A percentile compares a stretch with the other conserved stretches of the same genome.
Conservation (phyloP, 2,888 invertebrate species). For the Melanophora roralis region DNA sequence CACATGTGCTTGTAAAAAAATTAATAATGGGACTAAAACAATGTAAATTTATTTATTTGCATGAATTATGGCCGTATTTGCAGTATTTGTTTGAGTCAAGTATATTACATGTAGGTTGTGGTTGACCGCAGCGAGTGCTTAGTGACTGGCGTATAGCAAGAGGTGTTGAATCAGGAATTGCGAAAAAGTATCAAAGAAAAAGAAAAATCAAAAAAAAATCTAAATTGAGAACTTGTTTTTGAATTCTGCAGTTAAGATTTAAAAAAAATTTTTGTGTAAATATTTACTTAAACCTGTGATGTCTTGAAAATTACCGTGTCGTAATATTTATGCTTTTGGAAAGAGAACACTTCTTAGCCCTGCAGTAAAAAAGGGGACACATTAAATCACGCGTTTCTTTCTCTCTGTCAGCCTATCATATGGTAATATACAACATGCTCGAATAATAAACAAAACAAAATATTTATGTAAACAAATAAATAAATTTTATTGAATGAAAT, state of each 20-base stretch:
- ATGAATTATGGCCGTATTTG: conserved; percentile 75
- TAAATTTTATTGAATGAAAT: conserved; percentile 75
- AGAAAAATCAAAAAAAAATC: neutral
- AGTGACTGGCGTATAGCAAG: conserved; percentile 35
- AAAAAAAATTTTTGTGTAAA: conserved; percentile 48
- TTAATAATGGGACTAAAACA: conserved; percentile 47
- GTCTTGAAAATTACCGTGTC: conserved; percentile 46
- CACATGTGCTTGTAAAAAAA: neutral
- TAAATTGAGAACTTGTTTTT: neutral
- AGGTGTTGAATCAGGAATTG: conserved; percentile 51
- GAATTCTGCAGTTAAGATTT: conserved; percentile 4
- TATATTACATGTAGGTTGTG: conserved; percentile 1
- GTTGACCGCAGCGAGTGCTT: conserved; percentile 9
- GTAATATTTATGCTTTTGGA: conserved; percentile 58
- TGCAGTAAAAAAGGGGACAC: conserved; percentile 1
- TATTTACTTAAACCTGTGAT: conserved; percentile 54
- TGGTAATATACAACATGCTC: conserved; percentile 21
- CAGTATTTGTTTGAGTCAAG: conserved; percentile 64
- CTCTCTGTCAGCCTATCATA: neutral
- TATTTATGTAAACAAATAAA: conserved; percentile 47
- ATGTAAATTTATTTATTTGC: conserved; percentile 72
- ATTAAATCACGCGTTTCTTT: conserved; percentile 21
- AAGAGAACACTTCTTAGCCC: conserved; percentile 25
- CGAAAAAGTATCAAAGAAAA: conserved; percentile 53
- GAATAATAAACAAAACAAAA: conserved; percentile 49